Base-by-base conservation (phyloP, 2,113 vertebrate genomes). In the Scomber japonicus region DNA sequence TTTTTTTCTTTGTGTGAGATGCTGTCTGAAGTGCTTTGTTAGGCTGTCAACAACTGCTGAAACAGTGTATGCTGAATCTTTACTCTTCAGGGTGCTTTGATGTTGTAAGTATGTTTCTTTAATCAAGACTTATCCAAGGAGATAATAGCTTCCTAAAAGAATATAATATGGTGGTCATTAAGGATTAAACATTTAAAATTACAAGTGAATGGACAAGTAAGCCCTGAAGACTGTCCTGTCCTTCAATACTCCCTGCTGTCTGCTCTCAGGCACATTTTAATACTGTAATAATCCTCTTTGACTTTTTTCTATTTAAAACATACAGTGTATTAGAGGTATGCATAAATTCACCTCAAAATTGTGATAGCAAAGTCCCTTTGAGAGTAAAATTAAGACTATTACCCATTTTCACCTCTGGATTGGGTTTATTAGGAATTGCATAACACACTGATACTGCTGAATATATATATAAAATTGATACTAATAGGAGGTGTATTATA, bases 131-230 rank as follows among this genome's bases (percentile, higher is more conserved):
- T 80, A 84, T 77, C 71, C 71, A 49, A 46, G 51, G 53, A 87
- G 85, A 90, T 88, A 76, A 81, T 87, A 85, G 24, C 24, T 27
- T 27, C 24, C 24, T 27, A 84, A 87, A 87, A 3, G 57, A 88
- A 84, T 75, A 81, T 83, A 84, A 83, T 82, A 76, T 63, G 67
- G 15, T 84, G 83, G 82, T 62, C 72, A 84, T 90, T 89, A 90
- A 84, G 75, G 78, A 89, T 87, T 86, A 88, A 85, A 89, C 85
- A 88, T 82, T 88, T 80, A 68, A 88, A 89, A 90, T 80, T 80
- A 81, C 78, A 88, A 81, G 49, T 49, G 82, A 88, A 89, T 83
- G 79, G 77, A 80, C 84, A 81, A 87, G 57, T 79, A 79, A 85
- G 88, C 84, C 89, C 83, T 3, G 54, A 74, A 89, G 88, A 91